Conservation (phyloP, 1,140 invertebrate genomes). For the Drosophila suzukii region DNA sequence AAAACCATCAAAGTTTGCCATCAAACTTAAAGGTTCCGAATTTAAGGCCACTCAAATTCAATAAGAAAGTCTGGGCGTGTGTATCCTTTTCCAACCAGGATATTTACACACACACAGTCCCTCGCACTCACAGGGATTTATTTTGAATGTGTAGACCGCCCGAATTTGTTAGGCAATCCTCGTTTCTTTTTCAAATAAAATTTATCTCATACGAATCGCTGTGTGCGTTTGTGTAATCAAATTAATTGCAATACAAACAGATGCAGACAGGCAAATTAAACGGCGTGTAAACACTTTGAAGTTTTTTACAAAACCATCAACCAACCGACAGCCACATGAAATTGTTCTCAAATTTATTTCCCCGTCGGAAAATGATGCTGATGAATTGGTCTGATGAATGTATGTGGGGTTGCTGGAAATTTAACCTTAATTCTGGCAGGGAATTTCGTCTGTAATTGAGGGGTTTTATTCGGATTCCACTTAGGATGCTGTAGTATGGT, state of each 20-base stretch:
- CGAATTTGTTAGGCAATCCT: constrained; percentile 57
- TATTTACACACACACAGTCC: constrained; percentile 15
- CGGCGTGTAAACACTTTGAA: constrained; percentile 78
- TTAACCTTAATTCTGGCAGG: constrained; percentile 39
- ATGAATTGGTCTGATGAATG: constrained; percentile 40
- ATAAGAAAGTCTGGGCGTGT: constrained; percentile 43
- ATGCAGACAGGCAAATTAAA: constrained; percentile 76
- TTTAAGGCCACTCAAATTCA: constrained; percentile 60
- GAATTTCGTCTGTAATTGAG: constrained; percentile 20
- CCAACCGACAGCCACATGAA: constrained; percentile 42
- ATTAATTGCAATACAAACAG: constrained; percentile 79
- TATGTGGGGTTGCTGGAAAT: constrained; percentile 20
- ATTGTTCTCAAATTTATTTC: constrained; percentile 62
- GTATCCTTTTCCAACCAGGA: constrained; percentile 29
- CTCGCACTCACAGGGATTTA: constrained; percentile 6
- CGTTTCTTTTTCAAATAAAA: constrained; percentile 55
- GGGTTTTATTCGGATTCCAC: constrained; percentile 12
- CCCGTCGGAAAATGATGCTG: constrained; percentile 49
- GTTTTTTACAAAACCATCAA: constrained; percentile 28
- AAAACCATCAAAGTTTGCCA: constrained; percentile 20
- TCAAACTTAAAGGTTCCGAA: constrained; percentile 69
- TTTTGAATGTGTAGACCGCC: constrained; percentile 43
- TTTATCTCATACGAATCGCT: constrained; percentile 62
- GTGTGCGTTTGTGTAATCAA: constrained; percentile 66
- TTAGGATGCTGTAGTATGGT: background rate